A percentile compares a stretch with the other conserved stretches of the same genome.
phyloP scores from a whole-genome alignment of 2,888 invertebrate genomes.

The Heliconius aoede region DNA sequence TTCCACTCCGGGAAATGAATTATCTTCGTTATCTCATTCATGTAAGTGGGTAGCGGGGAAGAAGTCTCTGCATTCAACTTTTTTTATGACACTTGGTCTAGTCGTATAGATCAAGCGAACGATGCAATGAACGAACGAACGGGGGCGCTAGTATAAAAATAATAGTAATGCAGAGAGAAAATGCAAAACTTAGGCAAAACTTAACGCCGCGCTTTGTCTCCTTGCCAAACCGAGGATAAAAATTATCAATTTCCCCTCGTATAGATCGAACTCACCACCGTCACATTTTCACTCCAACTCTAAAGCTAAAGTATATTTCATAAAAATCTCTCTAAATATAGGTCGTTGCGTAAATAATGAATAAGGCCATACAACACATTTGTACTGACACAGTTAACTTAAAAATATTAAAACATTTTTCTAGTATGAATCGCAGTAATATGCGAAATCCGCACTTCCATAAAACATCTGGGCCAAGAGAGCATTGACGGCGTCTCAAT shows the following conservation, averaged over 20 bases:
- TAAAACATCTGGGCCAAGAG: slow-evolving; percentile 29
- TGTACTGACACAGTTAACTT: slow-evolving; percentile 26
- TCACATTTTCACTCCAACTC: neutral
- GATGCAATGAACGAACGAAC: too few relatives aligned
- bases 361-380: slow-evolving; percentile 21
- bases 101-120: too few relatives aligned
- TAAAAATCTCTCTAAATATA: neutral
- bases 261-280: neutral
- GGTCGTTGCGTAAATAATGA: slow-evolving; percentile 14
- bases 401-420: slow-evolving; percentile 28
- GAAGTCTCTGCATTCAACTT: too few relatives aligned
- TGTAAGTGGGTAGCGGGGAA: too few relatives aligned
- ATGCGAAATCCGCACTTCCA: slow-evolving; percentile 26
- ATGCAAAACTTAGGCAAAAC: neutral
- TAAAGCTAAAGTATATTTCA: neutral
- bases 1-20: too few relatives aligned
- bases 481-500: slow-evolving; percentile 28
- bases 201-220: neutral
- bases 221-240: neutral
- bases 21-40: too few relatives aligned
- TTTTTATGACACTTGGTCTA: too few relatives aligned
- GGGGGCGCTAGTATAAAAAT: too few relatives aligned
- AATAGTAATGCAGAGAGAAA: too few relatives aligned
- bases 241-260: neutral
- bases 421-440: slow-evolving; percentile 23